A percentile compares a stretch with the other conserved stretches of the same genome.
Evolutionary conservation across 1,140 invertebrate genomes (phyloP).

Genomic region (Cherax quadricarinatus): DNA sequence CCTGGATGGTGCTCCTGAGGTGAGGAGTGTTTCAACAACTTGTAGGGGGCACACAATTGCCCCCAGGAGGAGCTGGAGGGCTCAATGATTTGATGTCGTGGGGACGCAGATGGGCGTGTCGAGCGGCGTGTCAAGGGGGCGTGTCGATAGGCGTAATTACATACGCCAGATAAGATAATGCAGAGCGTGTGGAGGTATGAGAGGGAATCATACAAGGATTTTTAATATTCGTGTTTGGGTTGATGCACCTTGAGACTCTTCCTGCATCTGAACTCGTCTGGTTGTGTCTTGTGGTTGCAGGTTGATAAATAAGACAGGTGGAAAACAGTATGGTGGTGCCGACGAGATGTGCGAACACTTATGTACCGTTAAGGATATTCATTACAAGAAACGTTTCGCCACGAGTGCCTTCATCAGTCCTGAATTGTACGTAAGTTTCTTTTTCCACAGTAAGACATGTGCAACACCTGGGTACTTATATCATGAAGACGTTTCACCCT

Average conservation of each 20-base stretch:
- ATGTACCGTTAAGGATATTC: too few species aligned
- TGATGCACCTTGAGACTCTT: neutral
- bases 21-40: slow-evolving; percentile 68
- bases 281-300: too few species aligned
- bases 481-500: too few species aligned
- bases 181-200: neutral
- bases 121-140: slow-evolving; percentile 5
- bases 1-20: slow-evolving; percentile 57
- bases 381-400: too few species aligned
- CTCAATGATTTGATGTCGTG: slow-evolving; percentile 52
- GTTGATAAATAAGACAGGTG: too few species aligned
- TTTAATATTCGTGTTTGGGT: neutral
- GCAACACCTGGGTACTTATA: too few species aligned
- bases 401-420: too few species aligned
- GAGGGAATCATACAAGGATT: neutral
- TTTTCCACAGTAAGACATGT: too few species aligned
- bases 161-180: slow-evolving; percentile 22
- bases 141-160: too few species aligned
- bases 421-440: too few species aligned
- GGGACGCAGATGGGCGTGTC: slow-evolving; percentile 58
- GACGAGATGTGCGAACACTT: too few species aligned
- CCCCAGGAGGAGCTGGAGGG: neutral
- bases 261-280: neutral
- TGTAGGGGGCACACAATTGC: slow-evolving; percentile 66
- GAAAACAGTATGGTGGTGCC: too few species aligned